Evolutionary conservation across 2,113 vertebrate species (phyloP).

Genomic region (rabbit (Oryctolagus cuniculus)): mOryCun1.1 NC_091434.1:52774001-52774500

Average conservation of each 20-base stretch:
- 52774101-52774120: not conserved
- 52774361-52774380: conserved; percentile 22
- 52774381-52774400: conserved; percentile 43
- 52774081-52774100: not conserved
- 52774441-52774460: conserved; percentile 37
- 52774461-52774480: conserved; percentile 58
- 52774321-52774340: conserved; percentile 54
- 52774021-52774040: not conserved
- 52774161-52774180: not conserved
- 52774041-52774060: not conserved
- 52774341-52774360: conserved; percentile 33
- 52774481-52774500: not conserved
- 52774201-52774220: not conserved
- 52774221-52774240: conserved; percentile 1
- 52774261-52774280: not conserved
- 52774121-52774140: not conserved
- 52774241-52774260: not conserved
- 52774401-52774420: conserved; percentile 3
- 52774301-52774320: not conserved
- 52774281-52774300: not conserved
- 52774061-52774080: not conserved
- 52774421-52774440: conserved; percentile 62
- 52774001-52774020: not conserved
- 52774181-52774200: not conserved
- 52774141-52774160: not conserved